Base-by-base conservation (phyloP, 2,113 vertebrate species). In the Cebus imitator region DNA sequence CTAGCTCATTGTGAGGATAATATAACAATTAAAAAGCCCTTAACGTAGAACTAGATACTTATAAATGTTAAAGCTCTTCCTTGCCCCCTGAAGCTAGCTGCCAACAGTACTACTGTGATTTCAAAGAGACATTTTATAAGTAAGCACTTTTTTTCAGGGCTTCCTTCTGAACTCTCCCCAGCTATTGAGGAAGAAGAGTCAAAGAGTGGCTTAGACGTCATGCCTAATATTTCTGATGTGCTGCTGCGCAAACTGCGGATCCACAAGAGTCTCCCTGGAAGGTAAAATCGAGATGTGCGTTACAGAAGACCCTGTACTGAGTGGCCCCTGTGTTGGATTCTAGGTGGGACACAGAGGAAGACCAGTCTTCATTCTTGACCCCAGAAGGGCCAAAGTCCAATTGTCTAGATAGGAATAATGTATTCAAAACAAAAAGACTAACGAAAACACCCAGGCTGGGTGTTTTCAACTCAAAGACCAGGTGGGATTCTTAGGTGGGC, bases 171-270 rank as follows among this genome's bases (percentile, higher is more conserved):
- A 25, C 96, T 98, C 6, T 98, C 98, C 55, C 95, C 98, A 52
- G 97, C 98, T 48, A 40, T 95, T 90, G 98, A 98, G 64, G 99
- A 98, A 35, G 99, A 99, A 94, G 99, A 99, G 58, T n/a, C 96
- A 4, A 99, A 99, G 97, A 98, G 96, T 88, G 99, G 98, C 91
- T 98, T 98, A 21, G 99, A 99, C 14, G 99, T 99, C 92, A 99
- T 99, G 99, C 99, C 99, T 72, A 99, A 99, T 98, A 99, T 99
- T 98, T 99, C 99, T 78, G 99, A 99, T 23, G 91, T 99, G 52
- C 98, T 99, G 99, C 99, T 99, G 64, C 98, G 99, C 92, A 99
- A 99, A 97, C 99, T 99, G 27, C 99, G 99, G 85, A 99, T 99
- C 73, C 99, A 99, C 97, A 99, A 99, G 85, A 99, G 99, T 0